Evolutionary conservation across 2,888 invertebrate species (phyloP), one percentile per base, ranked within the genome.

Genomic region (Gortyna flavago): DNA sequence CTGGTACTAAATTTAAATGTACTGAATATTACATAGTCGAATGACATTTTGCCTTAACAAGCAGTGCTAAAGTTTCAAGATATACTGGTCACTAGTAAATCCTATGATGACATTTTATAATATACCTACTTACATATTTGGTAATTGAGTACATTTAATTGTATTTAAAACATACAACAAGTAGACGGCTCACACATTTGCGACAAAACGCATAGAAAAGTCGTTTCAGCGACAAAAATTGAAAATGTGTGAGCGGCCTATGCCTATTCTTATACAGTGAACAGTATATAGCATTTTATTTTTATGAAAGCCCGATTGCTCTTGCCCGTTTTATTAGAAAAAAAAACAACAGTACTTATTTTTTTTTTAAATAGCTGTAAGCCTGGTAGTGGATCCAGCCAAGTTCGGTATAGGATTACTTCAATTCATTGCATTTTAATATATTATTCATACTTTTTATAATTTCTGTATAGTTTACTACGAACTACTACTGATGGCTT

Each of bases 101-200:
- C 44, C 29, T 71, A 76, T 44, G 38, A 70, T 51, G 71, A 61
- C 11, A 41, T 51, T 65, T 70, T 62, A 65, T 57, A 71, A 73
- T 65, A 81, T 77, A 79, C 32, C 66, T 83, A 83, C 68, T 67
- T 76, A 73, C 38, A 83, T 80, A 87, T 85, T 85, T 88, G 83
- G 80, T 88, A 87, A 83, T 81, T 83, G 87, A 88, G 77, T 88
- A 88, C 81, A 86, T 84, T 79, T 62, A 74, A 80, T 86, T 85
- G 70, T 83, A 80, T 80, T 78, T 64, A 66, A 75, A 80, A 82
- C 79, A 87, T 80, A 87, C 80, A 83, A 82, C 79, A 82, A 83
- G 62, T 62, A 73, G 67, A 61, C 72, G n/a, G 72, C 79, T 72
- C 68, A 80, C 75, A 83, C 77, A 69, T 80, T 81, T 75, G 76